A percentile compares a stretch with the other conserved stretches of the same genome.
Evolutionary conservation across 2,113 vertebrate species (phyloP).

Genomic region (Macroglossus sobrinus): DNA sequence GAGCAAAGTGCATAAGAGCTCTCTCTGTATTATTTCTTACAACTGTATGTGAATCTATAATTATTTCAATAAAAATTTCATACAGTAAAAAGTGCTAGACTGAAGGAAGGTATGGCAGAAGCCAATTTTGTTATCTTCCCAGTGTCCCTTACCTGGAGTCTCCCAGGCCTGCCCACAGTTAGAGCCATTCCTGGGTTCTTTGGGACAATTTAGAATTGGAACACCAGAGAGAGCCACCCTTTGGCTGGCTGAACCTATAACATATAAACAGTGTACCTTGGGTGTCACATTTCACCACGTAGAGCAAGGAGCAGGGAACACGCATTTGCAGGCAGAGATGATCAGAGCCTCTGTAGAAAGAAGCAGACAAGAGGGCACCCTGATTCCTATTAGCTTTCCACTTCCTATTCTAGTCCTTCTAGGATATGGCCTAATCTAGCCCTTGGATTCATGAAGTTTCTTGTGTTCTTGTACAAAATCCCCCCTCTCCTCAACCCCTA

Average conservation of each 20-base stretch:
- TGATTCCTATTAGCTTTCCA: background rate
- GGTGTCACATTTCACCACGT: background rate
- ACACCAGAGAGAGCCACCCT: background rate
- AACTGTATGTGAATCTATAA: background rate
- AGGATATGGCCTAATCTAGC: background rate
- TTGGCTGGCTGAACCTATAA: background rate
- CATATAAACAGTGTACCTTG: background rate
- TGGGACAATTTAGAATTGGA: background rate
- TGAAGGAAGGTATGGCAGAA: background rate
- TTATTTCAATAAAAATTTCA: background rate
- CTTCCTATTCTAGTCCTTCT: background rate
- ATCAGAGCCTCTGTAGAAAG: background rate
- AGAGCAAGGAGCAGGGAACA: background rate
- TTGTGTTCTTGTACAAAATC: background rate
- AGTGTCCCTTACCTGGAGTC: background rate
- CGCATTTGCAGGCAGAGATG: background rate
- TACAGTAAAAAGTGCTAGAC: background rate
- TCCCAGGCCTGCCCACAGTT: background rate
- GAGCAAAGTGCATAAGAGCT: background rate
- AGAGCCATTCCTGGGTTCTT: background rate
- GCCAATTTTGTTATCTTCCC: background rate
- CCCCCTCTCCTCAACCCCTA: background rate
- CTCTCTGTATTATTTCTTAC: background rate
- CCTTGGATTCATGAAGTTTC: background rate
- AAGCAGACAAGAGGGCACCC: background rate